Base-by-base conservation (phyloP, 2,888 invertebrate species). In the Microchrysa polita region DNA sequence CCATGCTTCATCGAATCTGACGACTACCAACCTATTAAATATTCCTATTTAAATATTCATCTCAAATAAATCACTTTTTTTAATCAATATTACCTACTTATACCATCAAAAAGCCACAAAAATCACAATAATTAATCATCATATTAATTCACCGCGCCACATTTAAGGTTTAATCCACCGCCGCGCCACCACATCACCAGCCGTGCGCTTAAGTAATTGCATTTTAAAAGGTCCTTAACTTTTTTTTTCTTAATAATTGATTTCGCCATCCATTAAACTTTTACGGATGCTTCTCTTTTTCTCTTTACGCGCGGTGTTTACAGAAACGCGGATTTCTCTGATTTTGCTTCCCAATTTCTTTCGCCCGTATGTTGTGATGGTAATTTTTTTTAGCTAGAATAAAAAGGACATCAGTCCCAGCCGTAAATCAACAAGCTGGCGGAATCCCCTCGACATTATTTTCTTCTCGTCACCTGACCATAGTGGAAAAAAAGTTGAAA, bases 211-310 rank as follows among this genome's bases (percentile, higher is more conserved):
- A 72, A 72, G 59, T 60, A 72, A 72, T 72, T 72, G 72, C 59
- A 72, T 60, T 72, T 72, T 72, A 61, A 72, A 72, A 72, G 23
- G 72, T 34, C 48, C 65, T 7, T 34, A 34, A 34, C 27, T 34
- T 34, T 34, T 34, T n/a, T 22, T 48, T 60, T n/a, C 22, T 48
- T 60, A 72, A 72, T 72, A 72, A 72, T 72, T 72, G 72, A 72
- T 72, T 72, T 72, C 72, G 60, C 60, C 61, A 72, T 72, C 60
- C 61, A 72, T 72, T 72, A 72, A 34, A 60, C 72, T 57, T 72
- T 72, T 48, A 23, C 60, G 42, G 34, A 40, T 40, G 42, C 57
- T 67, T 23, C 27, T 20, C 4, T 14, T 1, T 65, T n/a, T n/a
- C n/a, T n/a, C n/a, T n/a, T n/a, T n/a, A n/a, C n/a, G n/a, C n/a